These are phyloP conservation scores for Frankliniella intonsa DNA, from an alignment of 2,888 invertebrate species.

Conservation along the genomic window DNA sequence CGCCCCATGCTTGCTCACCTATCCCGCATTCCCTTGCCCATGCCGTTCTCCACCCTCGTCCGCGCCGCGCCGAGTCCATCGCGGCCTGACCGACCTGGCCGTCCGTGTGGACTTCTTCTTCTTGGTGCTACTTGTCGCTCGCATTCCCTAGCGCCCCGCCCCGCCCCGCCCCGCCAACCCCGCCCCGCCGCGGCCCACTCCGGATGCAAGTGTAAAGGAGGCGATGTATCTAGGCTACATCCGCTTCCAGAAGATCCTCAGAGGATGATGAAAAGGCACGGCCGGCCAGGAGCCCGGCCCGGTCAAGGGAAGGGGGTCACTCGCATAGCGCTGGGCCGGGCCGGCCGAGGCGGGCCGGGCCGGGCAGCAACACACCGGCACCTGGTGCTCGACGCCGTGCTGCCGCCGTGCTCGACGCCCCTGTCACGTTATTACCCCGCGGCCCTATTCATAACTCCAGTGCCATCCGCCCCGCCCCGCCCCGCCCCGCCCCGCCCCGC, in stretches of 20 bases:
- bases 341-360: neutral
- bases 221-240: conserved; percentile 11
- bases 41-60: too few species aligned
- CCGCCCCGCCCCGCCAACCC: neutral
- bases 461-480: neutral
- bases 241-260: conserved; percentile 5
- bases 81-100: too few species aligned
- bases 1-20: too few species aligned
- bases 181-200: neutral
- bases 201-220: neutral
- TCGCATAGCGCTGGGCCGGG: neutral
- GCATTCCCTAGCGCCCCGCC: neutral
- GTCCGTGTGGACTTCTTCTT: too few species aligned
- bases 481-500: neutral
- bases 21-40: too few species aligned
- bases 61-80: too few species aligned
- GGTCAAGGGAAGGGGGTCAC: neutral
- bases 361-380: neutral
- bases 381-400: neutral
- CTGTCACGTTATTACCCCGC: neutral
- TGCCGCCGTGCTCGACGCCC: neutral
- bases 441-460: too few species aligned
- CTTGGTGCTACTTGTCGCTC: neutral
- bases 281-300: neutral
- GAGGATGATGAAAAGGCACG: neutral